Conservation (phyloP, 1,140 invertebrate genomes). For the Himalopsyche phryganea region DNA sequence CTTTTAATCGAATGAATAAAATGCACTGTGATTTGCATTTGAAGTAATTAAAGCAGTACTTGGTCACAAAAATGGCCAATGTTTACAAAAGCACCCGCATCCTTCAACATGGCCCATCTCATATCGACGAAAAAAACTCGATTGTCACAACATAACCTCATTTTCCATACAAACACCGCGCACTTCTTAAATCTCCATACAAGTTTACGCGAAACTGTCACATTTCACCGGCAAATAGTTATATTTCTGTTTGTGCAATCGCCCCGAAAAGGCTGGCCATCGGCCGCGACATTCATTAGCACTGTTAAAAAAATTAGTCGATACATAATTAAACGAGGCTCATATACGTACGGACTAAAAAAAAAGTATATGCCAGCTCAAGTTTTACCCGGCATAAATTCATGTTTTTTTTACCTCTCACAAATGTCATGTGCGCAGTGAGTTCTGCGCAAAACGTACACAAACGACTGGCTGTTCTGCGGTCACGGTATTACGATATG, state of each 20-base stretch:
- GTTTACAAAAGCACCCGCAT: not conserved
- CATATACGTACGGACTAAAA: conserved; percentile 50
- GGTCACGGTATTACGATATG: too few species aligned
- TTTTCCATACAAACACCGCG: not conserved
- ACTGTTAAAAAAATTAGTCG: conserved; percentile 52
- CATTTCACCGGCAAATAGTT: not conserved
- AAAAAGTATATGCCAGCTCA: conserved; percentile 49
- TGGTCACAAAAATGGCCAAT: too few species aligned
- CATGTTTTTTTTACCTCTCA: conserved; percentile 49
- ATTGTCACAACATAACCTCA: conserved; percentile 33
- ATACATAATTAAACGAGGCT: conserved; percentile 53
- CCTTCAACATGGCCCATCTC: conserved; percentile 4
- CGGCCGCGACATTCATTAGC: conserved; percentile 33
- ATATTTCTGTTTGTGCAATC: not conserved
- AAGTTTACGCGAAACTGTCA: not conserved
- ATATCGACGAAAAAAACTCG: conserved; percentile 1
- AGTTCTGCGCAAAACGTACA: conserved; percentile 20
- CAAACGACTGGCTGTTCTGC: not conserved
- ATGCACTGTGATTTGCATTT: too few species aligned
- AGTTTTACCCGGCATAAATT: conserved; percentile 54
- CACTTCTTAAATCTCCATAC: not conserved
- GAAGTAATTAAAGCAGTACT: too few species aligned
- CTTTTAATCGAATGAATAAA: too few species aligned
- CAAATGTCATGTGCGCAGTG: conserved; percentile 16
- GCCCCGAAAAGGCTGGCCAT: not conserved